Conservation (phyloP, 1,140 invertebrate species). For the Temnothorax curvispinosus region DNA sequence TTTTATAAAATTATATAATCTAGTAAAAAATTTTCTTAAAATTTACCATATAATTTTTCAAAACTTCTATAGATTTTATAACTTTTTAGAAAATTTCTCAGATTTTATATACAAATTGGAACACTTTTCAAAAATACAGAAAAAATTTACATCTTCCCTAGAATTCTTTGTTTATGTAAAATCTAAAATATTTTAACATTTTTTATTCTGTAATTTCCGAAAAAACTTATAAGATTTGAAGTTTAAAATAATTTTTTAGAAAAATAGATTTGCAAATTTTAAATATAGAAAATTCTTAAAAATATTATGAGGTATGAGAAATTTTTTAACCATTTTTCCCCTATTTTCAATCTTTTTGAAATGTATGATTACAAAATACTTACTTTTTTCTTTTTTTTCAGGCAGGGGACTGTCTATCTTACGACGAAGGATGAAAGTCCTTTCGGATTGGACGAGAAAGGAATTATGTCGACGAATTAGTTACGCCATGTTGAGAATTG, state of each 20-base stretch:
- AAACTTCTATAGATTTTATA: too few species aligned
- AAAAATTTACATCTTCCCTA: neutral
- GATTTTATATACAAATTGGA: neutral
- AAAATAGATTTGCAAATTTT: neutral
- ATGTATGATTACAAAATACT: neutral
- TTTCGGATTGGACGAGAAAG: neutral
- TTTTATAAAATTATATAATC: neutral
- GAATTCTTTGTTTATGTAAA: neutral
- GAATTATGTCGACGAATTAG: neutral
- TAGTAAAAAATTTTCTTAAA: neutral
- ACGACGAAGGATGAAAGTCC: neutral
- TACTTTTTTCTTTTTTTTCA: neutral
- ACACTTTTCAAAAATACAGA: neutral
- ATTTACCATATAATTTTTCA: neutral
- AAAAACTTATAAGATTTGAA: neutral
- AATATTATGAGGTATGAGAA: neutral
- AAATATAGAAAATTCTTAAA: neutral
- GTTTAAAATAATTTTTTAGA: neutral
- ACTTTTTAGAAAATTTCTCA: neutral
- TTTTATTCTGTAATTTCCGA: neutral
- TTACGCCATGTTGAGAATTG: neutral
- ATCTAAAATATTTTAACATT: neutral
- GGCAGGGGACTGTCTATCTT: slow-evolving; percentile 3
- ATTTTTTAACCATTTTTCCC: neutral
- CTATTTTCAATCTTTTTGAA: neutral